Percentiles rank a stretch among this genome's conserved stretches.
Conservation (phyloP, 2,113 vertebrate species). For the Enhydra lutris region DNA sequence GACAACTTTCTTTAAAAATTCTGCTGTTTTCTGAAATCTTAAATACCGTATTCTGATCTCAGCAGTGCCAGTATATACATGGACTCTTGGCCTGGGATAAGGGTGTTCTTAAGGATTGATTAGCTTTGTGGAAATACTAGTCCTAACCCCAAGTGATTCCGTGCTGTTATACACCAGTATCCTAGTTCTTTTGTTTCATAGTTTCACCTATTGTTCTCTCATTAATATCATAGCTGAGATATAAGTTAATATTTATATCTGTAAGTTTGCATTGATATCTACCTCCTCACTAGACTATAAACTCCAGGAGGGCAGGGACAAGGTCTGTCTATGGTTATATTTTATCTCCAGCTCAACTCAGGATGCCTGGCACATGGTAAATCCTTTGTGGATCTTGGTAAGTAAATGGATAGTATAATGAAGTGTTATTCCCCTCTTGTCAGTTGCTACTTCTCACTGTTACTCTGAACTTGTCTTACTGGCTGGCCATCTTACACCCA, state of each 20-base stretch:
- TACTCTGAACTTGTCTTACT: not conserved
- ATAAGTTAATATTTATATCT: not conserved
- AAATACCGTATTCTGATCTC: not conserved
- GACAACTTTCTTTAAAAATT: not conserved
- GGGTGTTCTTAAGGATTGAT: not conserved
- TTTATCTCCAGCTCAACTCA: not conserved
- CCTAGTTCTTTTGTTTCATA: not conserved
- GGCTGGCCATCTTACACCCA: not conserved
- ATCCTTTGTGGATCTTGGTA: not conserved
- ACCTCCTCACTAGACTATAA: not conserved
- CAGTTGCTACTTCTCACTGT: not conserved
- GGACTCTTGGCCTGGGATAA: not conserved
- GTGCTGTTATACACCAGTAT: not conserved
- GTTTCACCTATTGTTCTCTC: not conserved
- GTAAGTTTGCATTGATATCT: not conserved
- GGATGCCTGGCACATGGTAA: not conserved
- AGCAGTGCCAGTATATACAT: not conserved
- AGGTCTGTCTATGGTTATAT: not conserved
- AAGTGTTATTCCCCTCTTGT: not conserved
- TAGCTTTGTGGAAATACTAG: not conserved
- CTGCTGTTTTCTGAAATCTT: not conserved
- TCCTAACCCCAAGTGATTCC: not conserved
- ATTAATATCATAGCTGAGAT: not conserved
- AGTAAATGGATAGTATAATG: not conserved
- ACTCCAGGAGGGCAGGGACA: not conserved